A percentile compares a stretch with the other conserved stretches of the same genome.
Evolutionary conservation across 92 coral and sea anemone species (phyloP).

Genomic region (Desmophyllum pertusum): DNA sequence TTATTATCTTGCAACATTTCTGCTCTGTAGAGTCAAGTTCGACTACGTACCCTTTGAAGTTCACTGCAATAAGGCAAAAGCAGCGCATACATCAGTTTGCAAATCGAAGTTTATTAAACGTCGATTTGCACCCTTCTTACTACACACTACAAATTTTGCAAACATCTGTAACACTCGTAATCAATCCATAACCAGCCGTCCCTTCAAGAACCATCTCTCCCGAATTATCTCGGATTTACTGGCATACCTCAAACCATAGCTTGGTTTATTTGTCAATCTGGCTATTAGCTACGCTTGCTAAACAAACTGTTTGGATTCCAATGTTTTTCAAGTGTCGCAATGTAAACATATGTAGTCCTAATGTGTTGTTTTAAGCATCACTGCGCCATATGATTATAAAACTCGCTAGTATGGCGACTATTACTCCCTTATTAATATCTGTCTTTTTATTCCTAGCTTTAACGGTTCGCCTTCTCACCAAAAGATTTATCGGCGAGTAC

Average conservation of each 20-base stretch:
- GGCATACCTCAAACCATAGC: too few species aligned
- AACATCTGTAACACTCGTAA: too few species aligned
- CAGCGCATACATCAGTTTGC: too few species aligned
- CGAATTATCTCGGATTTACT: too few species aligned
- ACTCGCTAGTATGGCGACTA: background rate
- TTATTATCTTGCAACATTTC: background rate
- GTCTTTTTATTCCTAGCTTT: slow-evolving; percentile 29
- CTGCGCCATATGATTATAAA: background rate
- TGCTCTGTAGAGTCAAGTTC: background rate
- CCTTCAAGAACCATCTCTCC: too few species aligned
- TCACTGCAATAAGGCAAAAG: too few species aligned
- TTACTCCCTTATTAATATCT: background rate
- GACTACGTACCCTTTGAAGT: too few species aligned
- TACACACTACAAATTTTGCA: too few species aligned
- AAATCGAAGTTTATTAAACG: too few species aligned
- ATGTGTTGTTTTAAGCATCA: background rate
- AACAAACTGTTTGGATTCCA: background rate
- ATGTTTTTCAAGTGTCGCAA: background rate
- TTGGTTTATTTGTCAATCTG: too few species aligned
- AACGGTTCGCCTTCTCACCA: slow-evolving; percentile 59
- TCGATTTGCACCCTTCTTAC: too few species aligned
- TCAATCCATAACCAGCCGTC: too few species aligned
- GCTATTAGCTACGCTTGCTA: background rate
- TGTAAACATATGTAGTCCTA: background rate
- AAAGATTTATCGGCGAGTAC: slow-evolving; percentile 56